Percentiles rank a stretch among this genome's conserved stretches.
phyloP scores from a whole-genome alignment of 2,888 invertebrate species.

The Eudemis profundana region DNA sequence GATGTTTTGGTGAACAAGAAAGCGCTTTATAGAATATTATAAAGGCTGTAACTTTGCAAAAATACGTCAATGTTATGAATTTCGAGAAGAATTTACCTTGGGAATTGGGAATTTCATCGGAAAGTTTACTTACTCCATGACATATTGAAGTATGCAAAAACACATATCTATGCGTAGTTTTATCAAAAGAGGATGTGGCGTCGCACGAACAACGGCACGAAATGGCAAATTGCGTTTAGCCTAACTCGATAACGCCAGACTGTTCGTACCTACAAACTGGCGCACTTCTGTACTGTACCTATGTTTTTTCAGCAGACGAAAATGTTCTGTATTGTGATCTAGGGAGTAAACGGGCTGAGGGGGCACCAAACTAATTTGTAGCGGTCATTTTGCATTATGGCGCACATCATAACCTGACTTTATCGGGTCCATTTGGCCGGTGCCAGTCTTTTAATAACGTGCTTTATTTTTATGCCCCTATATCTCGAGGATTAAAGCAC shows the following conservation, averaged over 20 bases:
- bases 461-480: conserved; percentile 79
- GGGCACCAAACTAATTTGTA: conserved; percentile 66
- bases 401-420: conserved; percentile 74
- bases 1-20: too few relatives aligned
- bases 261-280: conserved; percentile 46
- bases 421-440: conserved; percentile 77
- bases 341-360: conserved; percentile 45
- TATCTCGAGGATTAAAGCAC: conserved; percentile 70
- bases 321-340: conserved; percentile 41
- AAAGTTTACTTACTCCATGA: background rate
- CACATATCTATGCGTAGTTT: conserved; percentile 49
- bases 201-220: conserved; percentile 57
- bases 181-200: conserved; percentile 73
- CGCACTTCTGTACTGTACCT: conserved; percentile 45
- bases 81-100: too few relatives aligned
- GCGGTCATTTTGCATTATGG: conserved; percentile 70
- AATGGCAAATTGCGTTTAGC: conserved; percentile 74
- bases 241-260: conserved; percentile 68
- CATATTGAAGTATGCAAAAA: conserved; percentile 24
- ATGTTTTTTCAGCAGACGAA: conserved; percentile 26
- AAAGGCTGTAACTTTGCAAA: too few relatives aligned
- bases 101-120: too few relatives aligned
- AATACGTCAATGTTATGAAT: too few relatives aligned
- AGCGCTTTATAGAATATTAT: too few relatives aligned
- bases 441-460: conserved; percentile 79